Evolutionary conservation across 30 jellyfish, hydroid and myxozoan genomes (phyloP).

Genomic region (Phacellophora camtschatica): DNA sequence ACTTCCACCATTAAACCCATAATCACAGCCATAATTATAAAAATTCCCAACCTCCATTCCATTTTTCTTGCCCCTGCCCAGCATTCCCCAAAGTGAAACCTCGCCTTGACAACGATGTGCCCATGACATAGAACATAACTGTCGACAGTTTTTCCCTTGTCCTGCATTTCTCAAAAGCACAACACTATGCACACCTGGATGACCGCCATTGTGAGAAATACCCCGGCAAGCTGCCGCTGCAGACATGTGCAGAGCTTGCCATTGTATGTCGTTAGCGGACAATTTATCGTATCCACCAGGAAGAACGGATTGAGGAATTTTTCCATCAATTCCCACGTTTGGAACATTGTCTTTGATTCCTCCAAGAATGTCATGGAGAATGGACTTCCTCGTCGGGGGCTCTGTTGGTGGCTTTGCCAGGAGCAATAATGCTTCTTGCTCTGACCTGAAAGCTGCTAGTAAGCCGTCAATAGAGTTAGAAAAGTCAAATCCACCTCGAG

Average conservation of each 20-base stretch:
- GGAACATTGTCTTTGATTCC: constrained; percentile 64
- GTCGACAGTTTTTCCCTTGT: constrained; percentile 66
- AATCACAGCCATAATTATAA: constrained; percentile 74
- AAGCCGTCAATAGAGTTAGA: constrained; percentile 13
- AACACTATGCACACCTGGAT: constrained; percentile 71
- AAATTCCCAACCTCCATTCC: constrained; percentile 84
- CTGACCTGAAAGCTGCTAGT: constrained; percentile 36
- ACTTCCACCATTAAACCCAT: constrained; percentile 69
- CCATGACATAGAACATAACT: constrained; percentile 65
- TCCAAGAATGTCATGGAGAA: constrained; percentile 9
- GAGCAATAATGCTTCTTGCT: neutral
- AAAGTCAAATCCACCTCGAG: neutral
- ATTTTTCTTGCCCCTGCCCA: constrained; percentile 67
- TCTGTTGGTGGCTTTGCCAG: neutral
- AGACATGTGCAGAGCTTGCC: constrained; percentile 81
- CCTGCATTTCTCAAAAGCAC: constrained; percentile 65
- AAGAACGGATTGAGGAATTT: constrained; percentile 58
- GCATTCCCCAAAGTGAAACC: constrained; percentile 80
- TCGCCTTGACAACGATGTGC: constrained; percentile 74
- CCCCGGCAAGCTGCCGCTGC: constrained; percentile 87
- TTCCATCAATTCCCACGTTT: constrained; percentile 52
- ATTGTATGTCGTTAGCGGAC: constrained; percentile 69
- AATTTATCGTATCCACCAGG: constrained; percentile 71
- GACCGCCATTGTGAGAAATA: constrained; percentile 20
- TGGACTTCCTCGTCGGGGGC: neutral